phyloP scores from a whole-genome alignment of 2,797 vertebrate genomes.

The Gymnothorax javanicus region DNA sequence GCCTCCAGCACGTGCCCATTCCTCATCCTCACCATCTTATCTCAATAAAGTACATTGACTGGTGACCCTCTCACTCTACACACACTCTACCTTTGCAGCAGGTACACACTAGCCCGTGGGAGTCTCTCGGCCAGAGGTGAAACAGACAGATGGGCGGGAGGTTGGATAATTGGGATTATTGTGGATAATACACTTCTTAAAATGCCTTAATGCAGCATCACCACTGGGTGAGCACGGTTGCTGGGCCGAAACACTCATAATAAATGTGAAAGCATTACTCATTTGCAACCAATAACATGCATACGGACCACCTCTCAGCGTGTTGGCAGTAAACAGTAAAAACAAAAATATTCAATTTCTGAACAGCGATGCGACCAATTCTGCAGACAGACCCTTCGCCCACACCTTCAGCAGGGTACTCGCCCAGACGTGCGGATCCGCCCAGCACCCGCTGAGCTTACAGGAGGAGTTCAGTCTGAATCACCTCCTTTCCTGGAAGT shows the following conservation, averaged over 20 bases:
- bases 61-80: slow-evolving; percentile 47
- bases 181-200: neutral
- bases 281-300: neutral
- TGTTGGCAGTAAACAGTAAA: neutral
- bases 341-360: neutral
- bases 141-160: neutral
- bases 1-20: neutral
- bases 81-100: slow-evolving; percentile 42
- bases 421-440: neutral
- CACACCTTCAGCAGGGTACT: slow-evolving; percentile 20
- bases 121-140: neutral
- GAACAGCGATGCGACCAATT: neutral
- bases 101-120: slow-evolving; percentile 51
- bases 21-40: slow-evolving; percentile 44
- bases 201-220: neutral
- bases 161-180: too few species aligned
- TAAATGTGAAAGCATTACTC: neutral
- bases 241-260: neutral
- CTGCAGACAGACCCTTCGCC: neutral
- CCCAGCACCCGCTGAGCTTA: slow-evolving; percentile 15
- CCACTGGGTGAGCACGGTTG: neutral
- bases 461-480: slow-evolving; percentile 32
- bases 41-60: slow-evolving; percentile 66
- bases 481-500: slow-evolving; percentile 42
- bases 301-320: neutral